Conservation (phyloP, 2,797 vertebrate species). For the Triplophysa bombifrons region DNA sequence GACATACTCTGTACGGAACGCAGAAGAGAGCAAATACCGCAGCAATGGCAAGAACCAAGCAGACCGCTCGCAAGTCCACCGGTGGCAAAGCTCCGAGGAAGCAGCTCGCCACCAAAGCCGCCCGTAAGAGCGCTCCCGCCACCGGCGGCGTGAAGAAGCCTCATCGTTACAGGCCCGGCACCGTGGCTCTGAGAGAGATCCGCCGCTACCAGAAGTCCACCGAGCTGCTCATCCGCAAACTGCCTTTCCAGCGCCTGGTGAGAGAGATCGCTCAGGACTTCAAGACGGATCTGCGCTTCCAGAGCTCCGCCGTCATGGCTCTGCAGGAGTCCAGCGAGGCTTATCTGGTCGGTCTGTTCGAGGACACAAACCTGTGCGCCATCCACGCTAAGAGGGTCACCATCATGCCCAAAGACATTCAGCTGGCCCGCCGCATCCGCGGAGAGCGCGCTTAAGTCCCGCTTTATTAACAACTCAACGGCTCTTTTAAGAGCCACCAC, state of each 20-base stretch:
- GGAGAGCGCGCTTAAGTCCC: slow-evolving; percentile 64
- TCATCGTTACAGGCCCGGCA: no score
- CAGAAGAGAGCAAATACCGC: slow-evolving; percentile 46
- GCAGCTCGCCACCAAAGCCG: no score
- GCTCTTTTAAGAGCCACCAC: no score
- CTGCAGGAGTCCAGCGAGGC: slow-evolving; percentile 84
- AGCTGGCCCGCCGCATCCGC: no score
- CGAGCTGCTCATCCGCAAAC: slow-evolving; percentile 86
- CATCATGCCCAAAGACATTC: slow-evolving; percentile 67
- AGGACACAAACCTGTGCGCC: slow-evolving; percentile 89
- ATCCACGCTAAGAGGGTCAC: slow-evolving; percentile 59
- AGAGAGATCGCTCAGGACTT: slow-evolving; percentile 75
- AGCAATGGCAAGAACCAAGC: slow-evolving; percentile 64
- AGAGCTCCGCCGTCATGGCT: slow-evolving; percentile 81
- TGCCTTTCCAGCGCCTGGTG: slow-evolving; percentile 89
- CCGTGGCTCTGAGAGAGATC: no score
- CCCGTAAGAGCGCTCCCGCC: no score
- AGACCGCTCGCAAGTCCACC: no score
- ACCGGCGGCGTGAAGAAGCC: no score
- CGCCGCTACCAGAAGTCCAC: slow-evolving; percentile 43
- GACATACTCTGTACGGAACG: no score
- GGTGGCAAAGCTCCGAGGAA: no score
- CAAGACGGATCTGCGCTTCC: slow-evolving; percentile 85
- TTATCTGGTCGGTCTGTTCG: slow-evolving; percentile 86
- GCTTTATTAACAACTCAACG: no score